These are phyloP conservation scores for Paramormyrops kingsleyae DNA, from an alignment of 2,113 vertebrate genomes.

Conservation along the genomic window DNA sequence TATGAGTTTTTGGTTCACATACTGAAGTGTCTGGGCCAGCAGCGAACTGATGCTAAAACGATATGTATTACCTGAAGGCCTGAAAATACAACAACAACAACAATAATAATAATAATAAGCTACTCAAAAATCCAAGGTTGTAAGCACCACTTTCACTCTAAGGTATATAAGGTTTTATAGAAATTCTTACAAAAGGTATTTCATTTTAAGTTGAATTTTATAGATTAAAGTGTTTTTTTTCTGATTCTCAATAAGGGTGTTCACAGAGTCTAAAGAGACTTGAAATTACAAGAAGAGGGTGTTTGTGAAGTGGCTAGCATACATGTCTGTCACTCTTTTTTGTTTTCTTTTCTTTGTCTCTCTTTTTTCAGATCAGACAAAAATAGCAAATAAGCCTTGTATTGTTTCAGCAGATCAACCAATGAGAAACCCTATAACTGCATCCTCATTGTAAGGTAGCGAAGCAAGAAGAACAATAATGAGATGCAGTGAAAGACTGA, in stretches of 20 bases:
- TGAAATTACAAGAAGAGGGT: background rate
- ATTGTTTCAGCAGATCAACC: background rate
- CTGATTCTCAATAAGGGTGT: background rate
- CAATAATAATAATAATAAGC: background rate
- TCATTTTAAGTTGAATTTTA: background rate
- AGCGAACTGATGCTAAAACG: background rate
- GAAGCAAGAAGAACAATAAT: background rate
- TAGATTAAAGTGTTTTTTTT: background rate
- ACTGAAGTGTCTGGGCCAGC: background rate
- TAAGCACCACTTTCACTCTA: background rate
- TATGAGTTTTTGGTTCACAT: background rate
- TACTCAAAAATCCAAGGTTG: background rate
- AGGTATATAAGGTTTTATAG: background rate
- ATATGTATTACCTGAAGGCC: background rate
- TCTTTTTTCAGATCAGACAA: constrained; percentile 1
- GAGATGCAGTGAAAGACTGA: background rate
- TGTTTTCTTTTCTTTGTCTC: constrained; percentile 6
- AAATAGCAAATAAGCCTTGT: background rate
- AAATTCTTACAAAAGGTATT: background rate
- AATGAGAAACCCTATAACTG: background rate
- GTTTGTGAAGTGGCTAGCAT: background rate
- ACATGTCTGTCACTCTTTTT: background rate
- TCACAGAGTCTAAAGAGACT: background rate
- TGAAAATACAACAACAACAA: background rate
- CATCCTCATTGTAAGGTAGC: background rate